phyloP scores from a whole-genome alignment of 2,797 vertebrate genomes.

The Distichodus sexfasciatus region DNA sequence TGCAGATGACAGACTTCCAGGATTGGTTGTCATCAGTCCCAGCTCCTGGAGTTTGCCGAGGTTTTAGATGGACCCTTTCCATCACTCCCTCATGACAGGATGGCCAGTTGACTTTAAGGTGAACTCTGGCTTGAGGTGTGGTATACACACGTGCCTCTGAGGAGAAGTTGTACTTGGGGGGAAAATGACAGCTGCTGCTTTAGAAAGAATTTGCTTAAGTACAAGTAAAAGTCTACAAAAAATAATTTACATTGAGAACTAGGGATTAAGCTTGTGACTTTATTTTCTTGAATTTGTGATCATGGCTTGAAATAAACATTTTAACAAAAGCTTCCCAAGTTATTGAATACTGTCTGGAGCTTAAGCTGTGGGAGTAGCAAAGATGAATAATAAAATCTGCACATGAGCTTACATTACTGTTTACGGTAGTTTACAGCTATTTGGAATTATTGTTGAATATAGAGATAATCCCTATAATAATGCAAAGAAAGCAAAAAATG shows the following conservation, averaged over 20 bases:
- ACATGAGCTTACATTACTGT: no score
- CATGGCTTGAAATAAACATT: no score
- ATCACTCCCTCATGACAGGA: constrained; percentile 57
- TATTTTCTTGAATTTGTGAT: not conserved
- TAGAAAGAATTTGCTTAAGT: not conserved
- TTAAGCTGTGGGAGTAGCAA: no score
- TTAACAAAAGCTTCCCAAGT: no score
- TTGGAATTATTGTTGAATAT: no score
- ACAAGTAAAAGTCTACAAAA: not conserved
- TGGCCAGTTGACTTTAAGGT: constrained; percentile 60
- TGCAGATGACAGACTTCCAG: constrained; percentile 21
- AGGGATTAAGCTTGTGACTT: not conserved
- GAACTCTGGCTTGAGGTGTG: constrained; percentile 44
- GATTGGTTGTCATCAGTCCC: constrained; percentile 51
- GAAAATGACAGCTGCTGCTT: not conserved
- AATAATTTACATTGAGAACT: no score
- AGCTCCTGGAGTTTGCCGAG: constrained; percentile 54
- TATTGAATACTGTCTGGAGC: no score
- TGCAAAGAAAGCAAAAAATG: no score
- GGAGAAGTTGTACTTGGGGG: not conserved
- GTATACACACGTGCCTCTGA: constrained; percentile 20
- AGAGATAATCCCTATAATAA: no score
- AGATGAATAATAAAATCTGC: no score
- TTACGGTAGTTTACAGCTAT: no score
- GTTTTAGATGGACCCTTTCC: constrained; percentile 60